Evolutionary conservation across 2,888 invertebrate genomes (phyloP).

Genomic region (Drosophila kokeensis): DNA sequence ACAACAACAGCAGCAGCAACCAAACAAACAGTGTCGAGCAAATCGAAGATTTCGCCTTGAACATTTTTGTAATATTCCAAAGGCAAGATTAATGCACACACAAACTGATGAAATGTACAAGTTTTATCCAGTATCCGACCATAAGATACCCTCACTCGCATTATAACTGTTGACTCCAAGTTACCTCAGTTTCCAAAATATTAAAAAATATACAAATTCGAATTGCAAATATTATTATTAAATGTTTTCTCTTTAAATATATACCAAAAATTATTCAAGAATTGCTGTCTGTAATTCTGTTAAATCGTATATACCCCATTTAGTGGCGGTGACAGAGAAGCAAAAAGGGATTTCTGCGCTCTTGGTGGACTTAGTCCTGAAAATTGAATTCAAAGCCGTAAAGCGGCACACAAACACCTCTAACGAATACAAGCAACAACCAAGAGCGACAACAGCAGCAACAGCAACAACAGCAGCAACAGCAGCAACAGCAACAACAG

Average conservation of each 20-base stretch:
- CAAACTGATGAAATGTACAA: neutral
- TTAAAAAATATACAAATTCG: neutral
- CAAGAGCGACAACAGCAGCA: conserved; percentile 20
- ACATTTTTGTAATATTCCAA: conserved; percentile 31
- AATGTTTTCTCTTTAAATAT: neutral
- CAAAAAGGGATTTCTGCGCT: conserved; percentile 60
- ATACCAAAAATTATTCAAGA: neutral
- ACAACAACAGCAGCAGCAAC: neutral
- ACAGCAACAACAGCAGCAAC: conserved; percentile 4
- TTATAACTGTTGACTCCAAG: neutral
- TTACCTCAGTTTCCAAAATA: neutral
- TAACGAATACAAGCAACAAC: conserved; percentile 25
- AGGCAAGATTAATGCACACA: conserved; percentile 23
- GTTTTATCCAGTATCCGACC: neutral
- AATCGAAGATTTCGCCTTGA: conserved; percentile 47
- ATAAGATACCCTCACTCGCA: neutral
- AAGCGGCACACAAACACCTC: conserved; percentile 49
- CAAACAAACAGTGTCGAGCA: conserved; percentile 19
- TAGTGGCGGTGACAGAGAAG: neutral
- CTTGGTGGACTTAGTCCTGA: conserved; percentile 47
- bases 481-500: conserved; percentile 17
- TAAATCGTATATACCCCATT: neutral
- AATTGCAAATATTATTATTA: neutral
- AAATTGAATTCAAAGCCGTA: conserved; percentile 76
- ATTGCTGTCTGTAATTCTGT: neutral